These are phyloP conservation scores for Heliconius congener DNA, from an alignment of 1,140 invertebrate genomes.

Conservation along the genomic window DNA sequence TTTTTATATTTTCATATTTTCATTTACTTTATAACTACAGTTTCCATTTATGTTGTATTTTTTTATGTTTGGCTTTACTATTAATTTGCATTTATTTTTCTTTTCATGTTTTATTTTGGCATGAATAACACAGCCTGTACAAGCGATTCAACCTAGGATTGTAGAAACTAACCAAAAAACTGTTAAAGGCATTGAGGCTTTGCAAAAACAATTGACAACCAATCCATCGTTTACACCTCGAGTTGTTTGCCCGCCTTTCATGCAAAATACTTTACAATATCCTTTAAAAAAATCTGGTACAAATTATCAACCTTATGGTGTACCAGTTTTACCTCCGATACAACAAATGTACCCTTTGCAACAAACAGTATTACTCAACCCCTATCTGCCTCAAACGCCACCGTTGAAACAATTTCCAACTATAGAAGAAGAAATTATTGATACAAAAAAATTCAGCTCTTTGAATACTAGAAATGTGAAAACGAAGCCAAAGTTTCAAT, in stretches of 20 bases:
- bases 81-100: conserved; percentile 63
- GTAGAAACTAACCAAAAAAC: conserved; percentile 68
- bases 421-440: conserved; percentile 64
- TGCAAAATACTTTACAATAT: conserved; percentile 61
- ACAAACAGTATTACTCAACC: conserved; percentile 70
- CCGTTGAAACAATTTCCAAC: conserved; percentile 70
- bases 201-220: conserved; percentile 77
- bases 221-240: conserved; percentile 77
- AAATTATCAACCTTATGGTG: conserved; percentile 56
- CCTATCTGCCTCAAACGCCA: conserved; percentile 56
- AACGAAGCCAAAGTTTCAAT: conserved; percentile 65
- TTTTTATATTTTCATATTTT: background rate
- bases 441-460: conserved; percentile 67
- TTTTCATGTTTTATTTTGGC: conserved; percentile 70
- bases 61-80: conserved; percentile 39
- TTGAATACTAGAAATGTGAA: conserved; percentile 66
- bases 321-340: conserved; percentile 68
- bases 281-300: conserved; percentile 49
- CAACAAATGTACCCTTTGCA: conserved; percentile 74
- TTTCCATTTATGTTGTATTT: conserved; percentile 29
- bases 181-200: conserved; percentile 66
- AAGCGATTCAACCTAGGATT: conserved; percentile 78
- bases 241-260: conserved; percentile 74
- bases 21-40: conserved; percentile 8
- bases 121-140: conserved; percentile 73